These are phyloP conservation scores for Berghia stephanieae DNA, from an alignment of 1,140 invertebrate genomes.

Conservation along the genomic window DNA sequence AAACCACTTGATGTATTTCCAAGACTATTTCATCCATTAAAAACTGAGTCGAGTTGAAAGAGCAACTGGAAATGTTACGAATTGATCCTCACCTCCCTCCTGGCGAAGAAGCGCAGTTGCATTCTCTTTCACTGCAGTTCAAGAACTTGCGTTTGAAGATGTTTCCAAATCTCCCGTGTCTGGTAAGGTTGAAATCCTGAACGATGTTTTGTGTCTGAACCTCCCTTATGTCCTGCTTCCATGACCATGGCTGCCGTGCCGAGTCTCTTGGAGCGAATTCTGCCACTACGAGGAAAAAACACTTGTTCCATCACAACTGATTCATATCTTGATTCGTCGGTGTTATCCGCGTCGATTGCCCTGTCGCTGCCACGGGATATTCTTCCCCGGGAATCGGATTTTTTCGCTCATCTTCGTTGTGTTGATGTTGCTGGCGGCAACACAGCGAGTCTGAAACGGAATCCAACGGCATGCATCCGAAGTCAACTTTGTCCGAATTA, in stretches of 20 bases:
- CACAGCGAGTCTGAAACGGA: no score
- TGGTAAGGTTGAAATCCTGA: slow-evolving; percentile 16
- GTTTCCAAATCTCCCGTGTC: background rate
- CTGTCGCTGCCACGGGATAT: slow-evolving; percentile 30
- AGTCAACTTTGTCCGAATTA: no score
- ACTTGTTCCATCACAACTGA: no score
- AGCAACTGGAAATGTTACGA: slow-evolving; percentile 24
- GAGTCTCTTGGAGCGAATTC: no score
- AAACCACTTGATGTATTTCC: slow-evolving; percentile 1
- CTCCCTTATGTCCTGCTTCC: slow-evolving; percentile 32
- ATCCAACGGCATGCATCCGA: no score
- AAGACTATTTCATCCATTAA: slow-evolving; percentile 27
- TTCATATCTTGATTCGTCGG: no score
- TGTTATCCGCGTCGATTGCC: slow-evolving; percentile 21
- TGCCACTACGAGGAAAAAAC: no score
- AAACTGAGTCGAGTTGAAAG: slow-evolving; percentile 32
- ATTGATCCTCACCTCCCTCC: slow-evolving; percentile 13
- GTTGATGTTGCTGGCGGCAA: no score
- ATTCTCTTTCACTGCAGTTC: slow-evolving; percentile 29
- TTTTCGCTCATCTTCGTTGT: no score
- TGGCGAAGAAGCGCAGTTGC: slow-evolving; percentile 21
- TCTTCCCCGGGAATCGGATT: slow-evolving; percentile 28
- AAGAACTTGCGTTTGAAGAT: slow-evolving; percentile 21
- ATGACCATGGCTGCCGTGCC: slow-evolving; percentile 34
- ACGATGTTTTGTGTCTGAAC: slow-evolving; percentile 23